phyloP scores from a whole-genome alignment of 2,888 invertebrate species.

The Protodeltote pygarga region DNA sequence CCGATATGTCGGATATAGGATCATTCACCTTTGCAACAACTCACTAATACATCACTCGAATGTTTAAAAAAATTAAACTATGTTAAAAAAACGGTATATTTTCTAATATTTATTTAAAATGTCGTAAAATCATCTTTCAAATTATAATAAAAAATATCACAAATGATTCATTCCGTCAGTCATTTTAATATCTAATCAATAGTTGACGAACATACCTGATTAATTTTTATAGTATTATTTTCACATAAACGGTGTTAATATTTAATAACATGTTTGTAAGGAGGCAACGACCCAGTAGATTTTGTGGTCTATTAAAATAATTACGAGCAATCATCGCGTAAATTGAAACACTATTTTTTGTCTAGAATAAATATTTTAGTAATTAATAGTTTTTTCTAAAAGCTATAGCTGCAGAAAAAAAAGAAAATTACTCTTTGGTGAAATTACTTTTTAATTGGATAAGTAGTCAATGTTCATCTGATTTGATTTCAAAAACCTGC shows the following conservation, averaged over 20 bases:
- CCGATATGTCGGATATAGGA: too few relatives aligned
- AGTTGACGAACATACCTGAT: slow-evolving; percentile 9
- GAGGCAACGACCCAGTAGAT: slow-evolving; percentile 27
- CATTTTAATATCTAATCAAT: slow-evolving; percentile 41
- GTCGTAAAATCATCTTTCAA: slow-evolving; percentile 17
- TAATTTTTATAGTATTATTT: slow-evolving; percentile 29
- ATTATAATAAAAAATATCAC: slow-evolving; percentile 19
- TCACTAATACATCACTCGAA: slow-evolving; percentile 2
- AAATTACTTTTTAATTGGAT: too few relatives aligned
- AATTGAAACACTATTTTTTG: slow-evolving; percentile 24
- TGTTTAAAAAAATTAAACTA: slow-evolving; percentile 15
- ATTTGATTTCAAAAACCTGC: too few relatives aligned
- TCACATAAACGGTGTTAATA: slow-evolving; percentile 16
- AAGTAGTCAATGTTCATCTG: too few relatives aligned
- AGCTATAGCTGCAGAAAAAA: too few relatives aligned
- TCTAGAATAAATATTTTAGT: too few relatives aligned
- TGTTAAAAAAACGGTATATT: slow-evolving; percentile 26
- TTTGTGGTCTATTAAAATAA: slow-evolving; percentile 21
- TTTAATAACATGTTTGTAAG: slow-evolving; percentile 10
- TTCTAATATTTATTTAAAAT: slow-evolving; percentile 9
- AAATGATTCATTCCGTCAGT: slow-evolving; percentile 14
- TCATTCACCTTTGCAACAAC: too few relatives aligned
- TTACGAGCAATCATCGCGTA: slow-evolving; percentile 13
- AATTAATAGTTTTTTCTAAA: too few relatives aligned
- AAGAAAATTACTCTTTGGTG: too few relatives aligned